Evolutionary conservation across 2,113 vertebrate species (phyloP).

Genomic region (Chaetodon trifascialis): DNA sequence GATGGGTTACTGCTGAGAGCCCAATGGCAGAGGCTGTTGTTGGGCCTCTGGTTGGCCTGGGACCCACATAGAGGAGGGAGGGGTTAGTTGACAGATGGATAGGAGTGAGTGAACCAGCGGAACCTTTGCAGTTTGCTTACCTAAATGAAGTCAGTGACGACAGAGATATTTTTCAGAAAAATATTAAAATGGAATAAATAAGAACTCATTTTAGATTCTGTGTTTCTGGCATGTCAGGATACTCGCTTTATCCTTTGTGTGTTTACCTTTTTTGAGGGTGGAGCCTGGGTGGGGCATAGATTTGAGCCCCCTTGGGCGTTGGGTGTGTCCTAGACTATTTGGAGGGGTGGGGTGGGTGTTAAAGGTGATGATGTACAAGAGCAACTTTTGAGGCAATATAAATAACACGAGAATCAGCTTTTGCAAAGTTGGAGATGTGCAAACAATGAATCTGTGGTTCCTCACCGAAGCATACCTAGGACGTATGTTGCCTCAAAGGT

Average conservation of each 20-base stretch:
- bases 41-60: slow-evolving; percentile 59
- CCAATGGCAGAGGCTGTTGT: slow-evolving; percentile 75
- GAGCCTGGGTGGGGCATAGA: slow-evolving; percentile 81
- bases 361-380: slow-evolving; percentile 41
- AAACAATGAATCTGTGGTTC: background rate
- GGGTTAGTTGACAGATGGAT: slow-evolving; percentile 44
- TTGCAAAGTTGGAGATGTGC: background rate
- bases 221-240: slow-evolving; percentile 84
- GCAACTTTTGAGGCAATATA: slow-evolving; percentile 47
- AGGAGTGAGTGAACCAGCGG: slow-evolving; percentile 58
- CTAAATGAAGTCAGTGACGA: slow-evolving; percentile 72
- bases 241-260: slow-evolving; percentile 82
- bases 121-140: slow-evolving; percentile 83
- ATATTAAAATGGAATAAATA: slow-evolving; percentile 71
- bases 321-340: slow-evolving; percentile 41
- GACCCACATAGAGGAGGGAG: slow-evolving; percentile 76
- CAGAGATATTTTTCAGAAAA: slow-evolving; percentile 83
- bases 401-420: background rate
- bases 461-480: background rate
- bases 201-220: slow-evolving; percentile 78
- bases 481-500: slow-evolving; percentile 48
- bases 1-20: slow-evolving; percentile 86
- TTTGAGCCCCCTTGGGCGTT: slow-evolving; percentile 45
- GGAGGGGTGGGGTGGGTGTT: slow-evolving; percentile 51
- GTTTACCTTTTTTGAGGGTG: slow-evolving; percentile 82